Evolutionary conservation across 2,888 invertebrate species (phyloP).

Genomic region (Amiota mariae): DNA sequence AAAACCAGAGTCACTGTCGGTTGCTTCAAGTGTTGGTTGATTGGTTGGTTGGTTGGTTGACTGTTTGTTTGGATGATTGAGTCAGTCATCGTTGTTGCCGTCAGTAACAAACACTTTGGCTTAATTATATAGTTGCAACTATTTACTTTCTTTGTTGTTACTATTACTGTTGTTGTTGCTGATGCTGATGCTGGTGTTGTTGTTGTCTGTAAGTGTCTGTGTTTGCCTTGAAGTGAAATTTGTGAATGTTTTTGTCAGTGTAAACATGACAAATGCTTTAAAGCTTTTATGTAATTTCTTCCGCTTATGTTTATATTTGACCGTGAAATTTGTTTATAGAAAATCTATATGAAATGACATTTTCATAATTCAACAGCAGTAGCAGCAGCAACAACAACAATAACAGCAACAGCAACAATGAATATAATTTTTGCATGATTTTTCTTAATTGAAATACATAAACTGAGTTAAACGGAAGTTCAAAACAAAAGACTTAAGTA

Average conservation of each 20-base stretch:
- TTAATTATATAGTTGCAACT: slow-evolving; percentile 42
- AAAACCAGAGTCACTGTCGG: slow-evolving; percentile 46
- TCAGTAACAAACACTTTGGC: slow-evolving; percentile 48
- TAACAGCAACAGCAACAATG: slow-evolving; percentile 24
- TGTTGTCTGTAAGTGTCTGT: slow-evolving; percentile 6
- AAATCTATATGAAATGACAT: slow-evolving; percentile 63
- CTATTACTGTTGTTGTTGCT: slow-evolving; percentile 9
- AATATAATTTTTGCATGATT: slow-evolving; percentile 24
- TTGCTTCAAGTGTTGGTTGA: not conserved
- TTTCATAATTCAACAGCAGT: slow-evolving; percentile 44
- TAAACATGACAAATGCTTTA: not conserved
- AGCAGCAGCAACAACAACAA: not conserved
- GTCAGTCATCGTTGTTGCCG: no score
- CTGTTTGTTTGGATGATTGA: not conserved
- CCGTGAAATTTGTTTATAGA: slow-evolving; percentile 55
- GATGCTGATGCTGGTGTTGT: no score
- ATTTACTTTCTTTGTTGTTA: not conserved
- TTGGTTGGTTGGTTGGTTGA: not conserved
- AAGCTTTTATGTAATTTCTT: slow-evolving; percentile 53
- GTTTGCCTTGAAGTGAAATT: slow-evolving; percentile 33
- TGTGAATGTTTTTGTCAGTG: slow-evolving; percentile 18
- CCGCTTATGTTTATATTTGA: slow-evolving; percentile 54
- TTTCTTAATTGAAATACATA: no score
- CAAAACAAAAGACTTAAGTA: slow-evolving; percentile 44
- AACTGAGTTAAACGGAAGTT: slow-evolving; percentile 48